phyloP scores from a whole-genome alignment of 1,140 invertebrate genomes.

The Amyelois transitella region DNA sequence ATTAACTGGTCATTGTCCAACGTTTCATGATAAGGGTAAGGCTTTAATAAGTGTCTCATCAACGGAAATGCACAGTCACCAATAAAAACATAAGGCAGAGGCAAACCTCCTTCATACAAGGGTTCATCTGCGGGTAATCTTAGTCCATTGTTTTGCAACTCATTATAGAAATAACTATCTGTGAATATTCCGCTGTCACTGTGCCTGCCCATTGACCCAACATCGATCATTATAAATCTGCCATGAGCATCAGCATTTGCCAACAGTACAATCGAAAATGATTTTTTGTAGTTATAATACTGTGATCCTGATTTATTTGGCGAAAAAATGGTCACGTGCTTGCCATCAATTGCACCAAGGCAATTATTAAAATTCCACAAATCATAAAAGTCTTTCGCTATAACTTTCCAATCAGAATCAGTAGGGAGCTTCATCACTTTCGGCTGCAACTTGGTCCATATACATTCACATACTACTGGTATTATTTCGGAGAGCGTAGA shows the following conservation, averaged over 20 bases:
- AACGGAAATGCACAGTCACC: slow-evolving; percentile 68
- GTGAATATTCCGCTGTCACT: slow-evolving; percentile 44
- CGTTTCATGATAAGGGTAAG: no score
- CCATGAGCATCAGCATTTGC: slow-evolving; percentile 57
- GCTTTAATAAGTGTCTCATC: slow-evolving; percentile 54
- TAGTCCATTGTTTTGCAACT: slow-evolving; percentile 29
- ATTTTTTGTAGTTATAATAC: slow-evolving; percentile 65
- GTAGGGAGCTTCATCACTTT: not conserved
- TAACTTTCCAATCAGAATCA: not conserved
- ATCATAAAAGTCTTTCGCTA: not conserved
- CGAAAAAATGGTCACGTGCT: not conserved
- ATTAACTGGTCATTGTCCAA: no score
- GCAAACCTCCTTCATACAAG: slow-evolving; percentile 21
- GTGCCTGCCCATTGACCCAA: slow-evolving; percentile 55
- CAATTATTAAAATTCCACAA: not conserved
- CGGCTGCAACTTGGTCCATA: not conserved
- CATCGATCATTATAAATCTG: slow-evolving; percentile 48
- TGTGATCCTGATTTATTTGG: not conserved
- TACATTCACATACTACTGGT: slow-evolving; percentile 8
- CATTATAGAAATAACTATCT: slow-evolving; percentile 33
- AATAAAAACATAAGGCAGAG: slow-evolving; percentile 28
- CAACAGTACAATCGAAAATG: slow-evolving; percentile 54
- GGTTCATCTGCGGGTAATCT: slow-evolving; percentile 39
- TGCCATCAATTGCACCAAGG: not conserved
- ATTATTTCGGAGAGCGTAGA: slow-evolving; percentile 33